These are phyloP conservation scores for Brachionus koreanus DNA, from an alignment of 1,140 invertebrate species.

Conservation along the genomic window DNA sequence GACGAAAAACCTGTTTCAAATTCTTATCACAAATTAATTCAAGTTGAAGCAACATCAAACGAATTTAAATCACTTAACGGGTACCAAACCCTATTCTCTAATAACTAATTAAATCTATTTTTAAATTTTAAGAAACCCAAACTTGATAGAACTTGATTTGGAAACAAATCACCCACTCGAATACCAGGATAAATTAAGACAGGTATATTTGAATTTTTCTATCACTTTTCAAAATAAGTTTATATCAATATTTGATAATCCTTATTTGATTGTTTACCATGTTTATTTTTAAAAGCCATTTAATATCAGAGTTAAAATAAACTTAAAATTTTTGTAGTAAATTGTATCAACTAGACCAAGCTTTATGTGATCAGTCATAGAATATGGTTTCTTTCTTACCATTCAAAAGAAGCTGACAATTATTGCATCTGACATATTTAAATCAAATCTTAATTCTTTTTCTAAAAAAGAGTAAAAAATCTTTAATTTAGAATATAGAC, in stretches of 20 bases:
- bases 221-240: not conserved
- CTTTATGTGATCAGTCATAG: too few species aligned
- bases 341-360: too few species aligned
- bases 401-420: too few species aligned
- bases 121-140: not conserved
- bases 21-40: not conserved
- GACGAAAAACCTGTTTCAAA: conserved; percentile 21
- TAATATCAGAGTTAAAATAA: too few species aligned
- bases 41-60: not conserved
- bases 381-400: too few species aligned
- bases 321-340: too few species aligned
- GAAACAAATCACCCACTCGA: not conserved
- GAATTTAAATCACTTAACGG: not conserved
- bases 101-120: not conserved
- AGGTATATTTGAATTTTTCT: not conserved
- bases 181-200: not conserved
- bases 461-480: too few species aligned
- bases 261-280: not conserved
- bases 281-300: not conserved
- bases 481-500: too few species aligned
- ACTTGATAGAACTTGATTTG: not conserved
- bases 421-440: too few species aligned
- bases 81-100: not conserved
- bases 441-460: too few species aligned
- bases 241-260: too few species aligned